Conservation (phyloP, 2,888 invertebrate species). For the Hyalella azteca region DNA sequence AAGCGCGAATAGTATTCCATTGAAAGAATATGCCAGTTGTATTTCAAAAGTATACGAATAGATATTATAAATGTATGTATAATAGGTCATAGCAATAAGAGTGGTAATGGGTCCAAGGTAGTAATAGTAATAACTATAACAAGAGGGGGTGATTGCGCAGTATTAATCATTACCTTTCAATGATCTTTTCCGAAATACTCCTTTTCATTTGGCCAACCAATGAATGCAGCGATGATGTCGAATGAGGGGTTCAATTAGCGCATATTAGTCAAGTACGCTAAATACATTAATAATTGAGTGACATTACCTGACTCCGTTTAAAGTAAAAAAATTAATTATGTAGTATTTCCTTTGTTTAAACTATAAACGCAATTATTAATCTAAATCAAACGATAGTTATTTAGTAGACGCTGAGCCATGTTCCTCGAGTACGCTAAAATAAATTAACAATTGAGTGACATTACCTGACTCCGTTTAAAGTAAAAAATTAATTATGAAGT, state of each 20-base stretch:
- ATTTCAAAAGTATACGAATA: conserved; percentile 1
- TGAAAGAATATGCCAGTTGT: conserved; percentile 40
- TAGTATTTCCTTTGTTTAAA: too few species aligned
- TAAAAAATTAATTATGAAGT: too few species aligned
- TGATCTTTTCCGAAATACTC: conserved; percentile 96
- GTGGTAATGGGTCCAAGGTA: conserved; percentile 19
- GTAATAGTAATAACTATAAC: conserved; percentile 10
- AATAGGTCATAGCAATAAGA: conserved; percentile 27
- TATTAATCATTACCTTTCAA: conserved; percentile 75
- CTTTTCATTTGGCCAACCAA: conserved; percentile 63
- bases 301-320: conserved; percentile 1
- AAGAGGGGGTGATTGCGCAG: neutral
- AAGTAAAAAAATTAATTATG: too few species aligned
- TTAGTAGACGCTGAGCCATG: too few species aligned
- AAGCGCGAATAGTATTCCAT: neutral
- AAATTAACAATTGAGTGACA: neutral
- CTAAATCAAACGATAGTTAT: too few species aligned
- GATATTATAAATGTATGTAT: conserved; percentile 2
- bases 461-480: neutral
- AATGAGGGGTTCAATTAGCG: neutral
- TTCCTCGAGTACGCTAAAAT: neutral
- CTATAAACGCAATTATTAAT: too few species aligned
- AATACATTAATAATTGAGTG: neutral
- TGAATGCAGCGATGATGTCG: conserved; percentile 9
- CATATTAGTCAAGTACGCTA: conserved; percentile 17